Evolutionary conservation across 2,888 invertebrate genomes (phyloP), one percentile per base, ranked within the genome.

Genomic region (Ptilodon capucinus): DNA sequence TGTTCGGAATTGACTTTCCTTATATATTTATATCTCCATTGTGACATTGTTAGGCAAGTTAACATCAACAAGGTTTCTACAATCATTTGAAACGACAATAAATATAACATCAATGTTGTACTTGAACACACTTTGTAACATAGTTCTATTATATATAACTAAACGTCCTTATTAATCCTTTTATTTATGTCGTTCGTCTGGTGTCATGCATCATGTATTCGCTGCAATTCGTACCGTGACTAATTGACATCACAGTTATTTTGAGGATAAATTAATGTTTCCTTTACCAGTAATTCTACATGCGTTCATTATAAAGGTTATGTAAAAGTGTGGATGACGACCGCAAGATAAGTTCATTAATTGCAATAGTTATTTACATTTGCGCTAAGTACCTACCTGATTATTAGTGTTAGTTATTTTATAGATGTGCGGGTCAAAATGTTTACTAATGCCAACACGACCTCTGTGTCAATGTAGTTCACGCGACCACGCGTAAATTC

Each of bases 201-300:
- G 19, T 42, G 46, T 43, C 41, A 57, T 52, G 28, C 64, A 58
- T 68, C 62, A 68, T 51, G 46, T 46, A 40, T 42, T 45, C 34
- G 44, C 50, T 57, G 51, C 50, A 51, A 51, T 66, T 54, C 54
- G 57, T 48, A 58, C 44, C 40, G 44, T 46, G 30, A 48, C 50
- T 54, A 64, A 69, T 60, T 42, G 50, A 54, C 56, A 44, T 54
- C 44, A 54, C 51, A 40, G 48, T 55, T 57, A 57, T 62, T 62
- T 62, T 51, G 48, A 53, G 50, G 56, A 39, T 45, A 45, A 64
- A 68, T 68, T 64, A 60, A 51, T 52, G 48, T 59, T 54, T 68
- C 68, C 70, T 54, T 49, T 54, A 40, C 34, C 40, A 28, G 34
- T 51, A 23, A 46, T 38, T 46, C 28, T 34, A 40, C 54, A 45